Base-by-base conservation (phyloP, 2,797 vertebrate species). In the Oreonectes daqikongensis region DNA sequence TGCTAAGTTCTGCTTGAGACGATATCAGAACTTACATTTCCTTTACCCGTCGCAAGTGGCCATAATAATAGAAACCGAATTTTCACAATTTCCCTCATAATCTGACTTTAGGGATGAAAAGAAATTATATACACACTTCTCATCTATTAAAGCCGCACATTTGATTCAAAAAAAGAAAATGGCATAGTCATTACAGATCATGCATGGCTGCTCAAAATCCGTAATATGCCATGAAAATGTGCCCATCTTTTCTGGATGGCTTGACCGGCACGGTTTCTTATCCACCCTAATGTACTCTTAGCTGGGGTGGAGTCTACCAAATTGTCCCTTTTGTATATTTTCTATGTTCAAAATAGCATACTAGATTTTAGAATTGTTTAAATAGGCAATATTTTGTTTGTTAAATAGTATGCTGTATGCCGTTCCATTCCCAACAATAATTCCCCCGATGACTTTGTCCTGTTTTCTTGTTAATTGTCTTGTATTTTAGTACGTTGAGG, bases 1-100 rank as follows among this genome's bases (percentile, higher is more conserved):
- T 72, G 71, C 26, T 76, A 35, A 52, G 46, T 66, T 35, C 40
- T 65, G 59, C 61, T 59, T 59, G 67, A 60, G 60, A 75, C 9
- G 20, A 69, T 42, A 66, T 60, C 8, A 70, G 17, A 76, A 73
- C 15, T 52, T 35, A 26, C 46, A 26, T 26, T 14, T 42, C 8
- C 72, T 72, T 64, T 48, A 48, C 20, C 65, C 26, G 18, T 61
- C 30, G 28, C 30, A 22, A 52, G 55, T 35, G 18, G 11, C 30
- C 32, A 53, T 63, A 53, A 44, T 50, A 24, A 68, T 46, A 59
- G n/a, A 68, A 32, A n/a, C 53, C 30, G 8, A 10, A 35, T 10
- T 35, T 9, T 35, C 35, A 10, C n/a, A n/a, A n/a, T n/a, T n/a
- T 35, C 46, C 35, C 20, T n/a, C 55, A 61, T 14, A 24, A 8